These are phyloP conservation scores for Muschampia plurimacula DNA, from an alignment of 2,888 invertebrate genomes.

Conservation along the genomic window DNA sequence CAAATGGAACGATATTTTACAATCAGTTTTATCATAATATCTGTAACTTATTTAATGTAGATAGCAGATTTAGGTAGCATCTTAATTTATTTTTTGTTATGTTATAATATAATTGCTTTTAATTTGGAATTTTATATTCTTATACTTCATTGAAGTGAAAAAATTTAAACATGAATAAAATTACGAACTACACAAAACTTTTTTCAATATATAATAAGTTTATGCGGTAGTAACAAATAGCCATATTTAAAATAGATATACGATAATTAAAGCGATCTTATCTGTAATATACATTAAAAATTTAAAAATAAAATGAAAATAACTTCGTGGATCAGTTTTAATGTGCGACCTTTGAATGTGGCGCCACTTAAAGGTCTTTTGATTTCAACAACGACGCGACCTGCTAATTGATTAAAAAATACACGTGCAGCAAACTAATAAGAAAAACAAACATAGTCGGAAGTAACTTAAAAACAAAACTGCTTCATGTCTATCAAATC, in stretches of 20 bases:
- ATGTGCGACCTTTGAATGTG: constrained; percentile 13
- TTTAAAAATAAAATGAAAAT: constrained; percentile 5
- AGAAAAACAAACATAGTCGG: constrained; percentile 2
- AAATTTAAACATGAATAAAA: too few species aligned
- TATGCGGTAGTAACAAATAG: not conserved
- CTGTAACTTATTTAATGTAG: too few species aligned
- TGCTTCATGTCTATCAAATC: not conserved
- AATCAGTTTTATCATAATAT: too few species aligned
- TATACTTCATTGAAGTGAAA: too few species aligned
- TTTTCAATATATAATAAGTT: too few species aligned
- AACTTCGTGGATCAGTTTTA: constrained; percentile 10
- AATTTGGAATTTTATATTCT: too few species aligned
- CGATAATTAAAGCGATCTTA: constrained; percentile 4
- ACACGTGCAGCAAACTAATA: constrained; percentile 12
- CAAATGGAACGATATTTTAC: too few species aligned
- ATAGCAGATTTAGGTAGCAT: too few species aligned
- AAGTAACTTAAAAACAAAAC: constrained; percentile 1
- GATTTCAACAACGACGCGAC: constrained; percentile 12
- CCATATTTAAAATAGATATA: not conserved
- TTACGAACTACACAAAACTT: too few species aligned
- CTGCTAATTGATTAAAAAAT: constrained; percentile 8
- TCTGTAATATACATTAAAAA: not conserved
- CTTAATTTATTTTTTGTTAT: too few species aligned
- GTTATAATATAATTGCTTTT: too few species aligned
- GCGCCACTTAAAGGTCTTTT: constrained; percentile 20